Evolutionary conservation across 2,113 vertebrate genomes (phyloP).

Genomic region (Cyanoderma ruficeps): DNA sequence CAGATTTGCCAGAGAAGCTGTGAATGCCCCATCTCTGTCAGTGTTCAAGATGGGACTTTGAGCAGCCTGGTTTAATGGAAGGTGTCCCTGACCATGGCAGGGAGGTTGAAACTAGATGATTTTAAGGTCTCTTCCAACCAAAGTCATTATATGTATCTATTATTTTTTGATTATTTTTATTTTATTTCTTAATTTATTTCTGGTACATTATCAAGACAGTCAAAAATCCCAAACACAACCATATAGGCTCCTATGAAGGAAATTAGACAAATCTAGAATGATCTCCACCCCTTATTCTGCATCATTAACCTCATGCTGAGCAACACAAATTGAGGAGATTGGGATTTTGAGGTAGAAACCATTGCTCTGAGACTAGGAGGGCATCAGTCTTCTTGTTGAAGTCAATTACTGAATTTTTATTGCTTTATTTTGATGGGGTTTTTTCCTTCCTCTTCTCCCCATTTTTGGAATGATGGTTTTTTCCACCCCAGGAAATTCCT

Average conservation of each 20-base stretch:
- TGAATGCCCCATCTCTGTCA: neutral
- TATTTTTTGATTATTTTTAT: neutral
- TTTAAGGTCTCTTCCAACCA: neutral
- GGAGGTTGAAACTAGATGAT: rapidly evolving
- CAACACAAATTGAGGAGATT: neutral
- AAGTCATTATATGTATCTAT: neutral
- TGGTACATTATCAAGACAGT: neutral
- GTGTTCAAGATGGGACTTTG: neutral
- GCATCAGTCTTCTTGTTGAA: neutral
- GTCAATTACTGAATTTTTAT: neutral
- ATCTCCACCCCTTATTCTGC: neutral
- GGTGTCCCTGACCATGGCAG: neutral
- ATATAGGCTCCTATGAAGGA: neutral
- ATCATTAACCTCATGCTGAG: neutral
- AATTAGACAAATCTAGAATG: neutral
- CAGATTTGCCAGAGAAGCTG: neutral
- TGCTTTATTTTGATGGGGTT: rapidly evolving
- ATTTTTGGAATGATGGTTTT: neutral
- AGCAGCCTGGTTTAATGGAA: neutral
- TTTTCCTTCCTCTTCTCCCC: neutral
- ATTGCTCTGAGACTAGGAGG: neutral
- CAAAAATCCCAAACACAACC: neutral
- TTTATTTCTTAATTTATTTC: neutral
- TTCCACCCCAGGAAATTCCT: neutral
- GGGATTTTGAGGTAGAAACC: neutral